Evolutionary conservation across 2,113 vertebrate genomes (phyloP), one percentile per base, ranked within the genome.

Genomic region (Okapia johnstoni): DNA sequence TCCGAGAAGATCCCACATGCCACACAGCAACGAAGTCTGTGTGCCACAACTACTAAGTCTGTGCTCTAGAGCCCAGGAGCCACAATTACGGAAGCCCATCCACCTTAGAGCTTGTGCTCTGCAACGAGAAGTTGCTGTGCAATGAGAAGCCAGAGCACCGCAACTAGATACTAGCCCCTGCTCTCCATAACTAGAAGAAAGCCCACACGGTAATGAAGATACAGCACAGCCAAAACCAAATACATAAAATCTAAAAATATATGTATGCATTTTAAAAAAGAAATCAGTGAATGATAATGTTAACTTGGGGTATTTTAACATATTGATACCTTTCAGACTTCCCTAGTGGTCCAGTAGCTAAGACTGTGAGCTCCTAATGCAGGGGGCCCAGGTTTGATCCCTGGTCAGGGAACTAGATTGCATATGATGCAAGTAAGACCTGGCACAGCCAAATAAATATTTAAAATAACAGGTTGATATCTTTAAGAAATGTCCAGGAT

Each of bases 111-210:
- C 12, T 26, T 4, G 70, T 23, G 23, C 40, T 40, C 36, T 43
- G 36, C 70, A 43, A 43, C 36, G 23, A 2, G 23, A 7, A 43
- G 36, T 43, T 19, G 0, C 33, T 43, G 36, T 14, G 23, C 70
- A 14, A 1, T 0, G 12, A 43, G 36, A 73, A 43, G 40, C 40
- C 70, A 26, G 70, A 6, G 40, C 23, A 43, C 11, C 25, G 25
- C 66, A 25, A 0, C 11, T 6, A 40, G 23, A 7, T 0, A 15
- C 6, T 2, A 76, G 70, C 11, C 12, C 40, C 11, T 12, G 0
- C 70, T 76, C 23, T 3, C 70, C 25, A 2, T 14, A 76, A 14
- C 70, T 13, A 76, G 23, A 7, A 73, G 14, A 43, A 26, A 43
- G 70, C 36, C 36, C 36, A 25, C 70, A 15, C 1, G 23, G 36